These are phyloP conservation scores for Andrena marginata DNA, from an alignment of 2,888 invertebrate species.

Conservation along the genomic window DNA sequence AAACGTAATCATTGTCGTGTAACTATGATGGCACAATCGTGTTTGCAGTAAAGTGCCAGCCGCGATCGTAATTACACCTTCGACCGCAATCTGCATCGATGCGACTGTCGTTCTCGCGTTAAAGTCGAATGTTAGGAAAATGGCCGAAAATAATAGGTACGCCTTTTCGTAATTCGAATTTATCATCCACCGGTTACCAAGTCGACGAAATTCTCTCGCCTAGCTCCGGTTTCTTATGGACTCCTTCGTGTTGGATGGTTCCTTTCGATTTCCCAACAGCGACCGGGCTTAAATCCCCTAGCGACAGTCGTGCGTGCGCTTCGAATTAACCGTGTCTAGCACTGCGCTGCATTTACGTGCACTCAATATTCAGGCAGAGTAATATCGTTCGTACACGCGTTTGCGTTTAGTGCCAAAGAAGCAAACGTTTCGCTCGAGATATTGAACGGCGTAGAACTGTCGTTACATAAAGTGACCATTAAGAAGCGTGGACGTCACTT, in stretches of 20 bases:
- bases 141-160: not conserved
- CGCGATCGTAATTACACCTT: conserved; percentile 15
- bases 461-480: conserved; percentile 62
- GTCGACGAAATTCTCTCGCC: not conserved
- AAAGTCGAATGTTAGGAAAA: not conserved
- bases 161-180: not conserved
- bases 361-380: conserved; percentile 23
- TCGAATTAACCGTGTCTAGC: conserved; percentile 20
- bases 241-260: not conserved
- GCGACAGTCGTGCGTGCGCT: not conserved
- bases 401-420: conserved; percentile 35
- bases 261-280: not conserved
- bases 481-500: conserved; percentile 51
- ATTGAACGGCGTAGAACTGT: conserved; percentile 50
- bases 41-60: conserved; percentile 21
- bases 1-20: conserved; percentile 54
- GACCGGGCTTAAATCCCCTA: not conserved
- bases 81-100: not conserved
- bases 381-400: conserved; percentile 21
- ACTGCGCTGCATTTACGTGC: conserved; percentile 7
- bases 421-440: conserved; percentile 46
- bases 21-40: conserved; percentile 42
- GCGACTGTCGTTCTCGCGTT: not conserved
- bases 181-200: not conserved
- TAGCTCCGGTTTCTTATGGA: not conserved